A percentile compares a stretch with the other conserved stretches of the same genome.
Conservation (phyloP, 2,888 invertebrate genomes). For the Nyleta sp. region DNA sequence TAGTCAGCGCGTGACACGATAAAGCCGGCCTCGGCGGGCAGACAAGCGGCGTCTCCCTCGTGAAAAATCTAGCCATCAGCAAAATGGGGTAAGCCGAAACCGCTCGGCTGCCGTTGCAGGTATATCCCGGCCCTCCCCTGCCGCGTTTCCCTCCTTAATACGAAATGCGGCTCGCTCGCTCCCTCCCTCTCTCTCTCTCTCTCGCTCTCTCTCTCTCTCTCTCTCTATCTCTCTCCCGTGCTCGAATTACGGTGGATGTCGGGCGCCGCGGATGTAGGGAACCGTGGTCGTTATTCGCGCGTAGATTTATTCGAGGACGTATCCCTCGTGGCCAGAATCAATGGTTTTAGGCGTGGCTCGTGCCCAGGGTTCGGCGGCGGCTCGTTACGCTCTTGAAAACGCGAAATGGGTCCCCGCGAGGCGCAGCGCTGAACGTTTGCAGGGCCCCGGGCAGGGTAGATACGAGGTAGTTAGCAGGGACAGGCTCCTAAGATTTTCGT, state of each 20-base stretch:
- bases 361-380: conserved; percentile 49
- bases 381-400: conserved; percentile 65
- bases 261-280: conserved; percentile 57
- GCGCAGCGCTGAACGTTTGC: conserved; percentile 79
- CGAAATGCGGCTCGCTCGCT: conserved; percentile 36
- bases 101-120: conserved; percentile 47
- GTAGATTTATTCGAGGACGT: conserved; percentile 63
- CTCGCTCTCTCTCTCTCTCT: too few species aligned
- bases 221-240: conserved; percentile 6
- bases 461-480: conserved; percentile 79
- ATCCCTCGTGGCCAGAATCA: conserved; percentile 63
- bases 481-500: conserved; percentile 79
- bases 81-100: conserved; percentile 56
- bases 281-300: conserved; percentile 59
- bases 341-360: conserved; percentile 63
- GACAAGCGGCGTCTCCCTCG: conserved; percentile 43
- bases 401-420: conserved; percentile 81
- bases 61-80: conserved; percentile 64
- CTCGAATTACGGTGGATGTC: conserved; percentile 54
- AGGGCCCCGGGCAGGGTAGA: conserved; percentile 80
- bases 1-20: conserved; percentile 56
- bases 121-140: conserved; percentile 43
- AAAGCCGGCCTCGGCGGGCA: conserved; percentile 38
- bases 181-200: too few species aligned
- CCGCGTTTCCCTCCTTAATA: conserved; percentile 55